Evolutionary conservation across 2,113 vertebrate species (phyloP).

Genomic region (Phycodurus eques): DNA sequence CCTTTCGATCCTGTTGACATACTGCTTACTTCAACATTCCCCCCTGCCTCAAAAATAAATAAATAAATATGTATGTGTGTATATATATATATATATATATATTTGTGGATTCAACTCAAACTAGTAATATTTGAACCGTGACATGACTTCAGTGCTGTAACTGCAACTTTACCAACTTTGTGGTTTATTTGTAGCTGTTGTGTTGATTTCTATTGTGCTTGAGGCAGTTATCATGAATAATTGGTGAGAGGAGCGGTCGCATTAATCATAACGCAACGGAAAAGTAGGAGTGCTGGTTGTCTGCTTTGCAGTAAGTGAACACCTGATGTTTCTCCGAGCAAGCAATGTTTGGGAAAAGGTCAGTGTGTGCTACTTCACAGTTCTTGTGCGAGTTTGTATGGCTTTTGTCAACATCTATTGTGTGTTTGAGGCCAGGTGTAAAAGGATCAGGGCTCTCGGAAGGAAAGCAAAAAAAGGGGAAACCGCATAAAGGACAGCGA

Average conservation of each 20-base stretch:
- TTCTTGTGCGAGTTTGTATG: background rate
- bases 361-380: background rate
- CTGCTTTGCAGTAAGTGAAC: background rate
- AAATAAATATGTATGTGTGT: too few relatives aligned
- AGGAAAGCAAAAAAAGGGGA: constrained; percentile 1
- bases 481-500: background rate
- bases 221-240: too few relatives aligned
- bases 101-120: background rate
- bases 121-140: background rate
- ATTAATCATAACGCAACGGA: background rate
- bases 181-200: background rate
- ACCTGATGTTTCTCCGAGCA: background rate
- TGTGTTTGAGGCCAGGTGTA: constrained; percentile 17
- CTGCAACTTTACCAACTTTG: background rate
- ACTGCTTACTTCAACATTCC: background rate
- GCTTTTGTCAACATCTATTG: constrained; percentile 21
- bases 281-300: background rate
- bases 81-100: too few relatives aligned
- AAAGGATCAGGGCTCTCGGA: constrained; percentile 21
- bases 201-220: too few relatives aligned
- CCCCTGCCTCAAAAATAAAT: background rate
- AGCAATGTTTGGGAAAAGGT: constrained; percentile 13
- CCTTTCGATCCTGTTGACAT: background rate
- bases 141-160: background rate
- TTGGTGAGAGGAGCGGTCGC: too few relatives aligned